Conservation (phyloP, 2,113 vertebrate genomes). For the Manacus vitellinus region DNA sequence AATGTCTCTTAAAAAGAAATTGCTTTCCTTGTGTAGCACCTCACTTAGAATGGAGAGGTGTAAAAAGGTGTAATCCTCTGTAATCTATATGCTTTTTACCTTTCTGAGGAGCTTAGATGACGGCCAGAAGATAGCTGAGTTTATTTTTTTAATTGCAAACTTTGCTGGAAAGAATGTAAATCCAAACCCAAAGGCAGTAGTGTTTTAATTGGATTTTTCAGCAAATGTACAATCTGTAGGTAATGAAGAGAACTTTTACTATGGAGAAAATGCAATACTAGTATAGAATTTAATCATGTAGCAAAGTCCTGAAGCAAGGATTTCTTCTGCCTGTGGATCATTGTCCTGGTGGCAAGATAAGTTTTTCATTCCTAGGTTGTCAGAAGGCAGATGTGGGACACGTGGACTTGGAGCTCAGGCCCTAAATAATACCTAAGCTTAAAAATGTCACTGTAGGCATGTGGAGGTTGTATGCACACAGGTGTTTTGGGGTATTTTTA, state of each 20-base stretch:
- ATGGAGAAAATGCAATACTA: background rate
- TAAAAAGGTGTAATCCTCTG: background rate
- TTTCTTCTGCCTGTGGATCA: background rate
- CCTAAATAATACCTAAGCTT: background rate
- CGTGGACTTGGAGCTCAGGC: background rate
- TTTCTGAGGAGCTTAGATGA: background rate
- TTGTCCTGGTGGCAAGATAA: background rate
- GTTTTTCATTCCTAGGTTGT: background rate
- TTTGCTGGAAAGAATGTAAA: background rate
- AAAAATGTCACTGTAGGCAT: background rate
- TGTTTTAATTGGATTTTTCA: background rate
- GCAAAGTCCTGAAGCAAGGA: background rate
- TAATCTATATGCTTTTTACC: background rate
- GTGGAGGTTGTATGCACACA: background rate
- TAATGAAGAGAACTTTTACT: background rate
- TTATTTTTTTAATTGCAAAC: background rate
- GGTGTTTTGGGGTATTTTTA: background rate
- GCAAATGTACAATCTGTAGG: background rate
- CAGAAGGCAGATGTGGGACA: background rate
- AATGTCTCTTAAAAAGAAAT: background rate
- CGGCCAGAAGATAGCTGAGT: background rate
- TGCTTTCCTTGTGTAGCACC: background rate
- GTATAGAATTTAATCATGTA: background rate
- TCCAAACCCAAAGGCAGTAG: background rate
- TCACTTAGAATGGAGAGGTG: background rate